Evolutionary conservation across 1,140 invertebrate genomes (phyloP), one percentile per base, ranked within the genome.

Genomic region (Temnothorax curvispinosus): DNA sequence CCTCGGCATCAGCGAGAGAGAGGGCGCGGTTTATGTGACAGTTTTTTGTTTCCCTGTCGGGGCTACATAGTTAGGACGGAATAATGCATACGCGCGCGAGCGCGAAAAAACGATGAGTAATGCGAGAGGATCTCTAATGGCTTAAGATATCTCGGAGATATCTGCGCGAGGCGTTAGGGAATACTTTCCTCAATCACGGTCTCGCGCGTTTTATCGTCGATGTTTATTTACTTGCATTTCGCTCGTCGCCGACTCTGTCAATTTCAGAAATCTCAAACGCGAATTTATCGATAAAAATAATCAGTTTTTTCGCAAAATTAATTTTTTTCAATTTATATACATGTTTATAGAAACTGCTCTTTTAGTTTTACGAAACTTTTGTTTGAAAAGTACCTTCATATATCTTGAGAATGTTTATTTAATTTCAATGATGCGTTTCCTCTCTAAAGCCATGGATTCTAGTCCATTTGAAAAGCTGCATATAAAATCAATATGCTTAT

Each of bases 11-110:
- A 65, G 32, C 69, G n/a, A 35, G 77, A 60, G 58, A 69, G 65
- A 82, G 86, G 77, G 86, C 78, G 77, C 56, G 71, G 76, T 77
- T 85, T 89, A 64, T 82, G 60, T 77, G 86, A 77, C 78, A 80
- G 64, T 64, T 89, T 89, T 88, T 85, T 88, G 62, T 72, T 75
- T 84, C 69, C 41, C 52, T 54, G 74, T 78, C 84, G 44, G 84
- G 38, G 21, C 75, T 84, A 75, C 71, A 84, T 50, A 84, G 69
- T 84, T 84, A 74, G 80, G 69, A 84, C 13, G 54, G 80, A 74
- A 84, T 84, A 84, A 84, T 78, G 75, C 82, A 78, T 76, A 78
- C 74, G 75, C 58, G 74, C 47, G 50, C 74, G 74, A 21, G 74
- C 82, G 21, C 18, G 35, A 74, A 54, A 84, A 35, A 74, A 82